Evolutionary conservation across 2,113 vertebrate genomes (phyloP).

Genomic region (Coracopsis vasa): DNA sequence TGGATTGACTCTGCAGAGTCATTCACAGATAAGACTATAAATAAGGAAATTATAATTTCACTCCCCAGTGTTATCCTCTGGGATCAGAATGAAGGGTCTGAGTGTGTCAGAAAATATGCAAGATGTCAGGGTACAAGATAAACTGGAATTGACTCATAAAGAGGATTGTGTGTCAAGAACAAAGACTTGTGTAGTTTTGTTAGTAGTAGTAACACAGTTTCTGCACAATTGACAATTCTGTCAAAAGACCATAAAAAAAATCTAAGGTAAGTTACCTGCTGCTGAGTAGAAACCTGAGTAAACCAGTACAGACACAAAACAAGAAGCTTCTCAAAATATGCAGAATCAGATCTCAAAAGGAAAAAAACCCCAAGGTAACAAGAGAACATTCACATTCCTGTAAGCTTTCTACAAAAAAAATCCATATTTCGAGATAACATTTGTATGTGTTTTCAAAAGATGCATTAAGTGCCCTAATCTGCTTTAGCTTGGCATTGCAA

Average conservation of each 20-base stretch:
- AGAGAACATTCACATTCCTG: not conserved
- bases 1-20: not conserved
- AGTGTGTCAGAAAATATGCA: not conserved
- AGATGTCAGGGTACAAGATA: not conserved
- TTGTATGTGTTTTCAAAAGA: not conserved
- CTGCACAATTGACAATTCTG: not conserved
- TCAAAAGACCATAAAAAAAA: not conserved
- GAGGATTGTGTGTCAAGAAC: not conserved
- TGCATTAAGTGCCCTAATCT: not conserved
- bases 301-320: not conserved
- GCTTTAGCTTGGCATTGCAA: not conserved
- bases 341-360: not conserved
- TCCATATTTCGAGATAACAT: not conserved
- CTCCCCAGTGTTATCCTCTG: not conserved
- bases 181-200: not conserved
- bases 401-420: not conserved
- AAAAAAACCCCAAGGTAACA: not conserved
- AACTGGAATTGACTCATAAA: not conserved
- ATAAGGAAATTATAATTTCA: not conserved
- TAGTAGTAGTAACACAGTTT: not conserved
- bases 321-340: not conserved
- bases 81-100: not conserved
- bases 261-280: not conserved
- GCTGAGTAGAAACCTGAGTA: not conserved
- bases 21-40: not conserved